Evolutionary conservation across 1,140 invertebrate genomes (phyloP), one percentile per base, ranked within the genome.

Genomic region (Polypedilum pembai): DNA sequence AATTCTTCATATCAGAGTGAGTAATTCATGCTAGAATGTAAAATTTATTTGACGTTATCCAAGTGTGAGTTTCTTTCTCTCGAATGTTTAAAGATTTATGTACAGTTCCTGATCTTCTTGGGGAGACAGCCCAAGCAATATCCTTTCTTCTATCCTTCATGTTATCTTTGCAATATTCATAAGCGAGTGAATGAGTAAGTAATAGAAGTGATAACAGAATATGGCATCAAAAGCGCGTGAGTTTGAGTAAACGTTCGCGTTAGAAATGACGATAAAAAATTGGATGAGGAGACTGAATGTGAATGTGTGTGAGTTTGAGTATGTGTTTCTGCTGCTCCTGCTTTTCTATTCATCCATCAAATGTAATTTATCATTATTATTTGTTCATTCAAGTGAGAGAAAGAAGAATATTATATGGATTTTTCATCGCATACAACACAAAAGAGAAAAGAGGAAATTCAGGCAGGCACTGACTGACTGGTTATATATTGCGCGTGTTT

Each of bases 321-420:
- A 3, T 45, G 8, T 56, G 15, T 56, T 69, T 56, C 45, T 12
- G 5, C 5, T 56, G 45, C 45, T 56, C 45, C 12, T 45, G 41
- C 41, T 45, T n/a, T 56, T 33, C 24, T n/a, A 56, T 20, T 18
- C 65, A 69, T 69, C 65, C 65, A 69, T 69, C 65, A 69, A 69
- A 69, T 69, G 20, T 69, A 69, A 69, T 69, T 69, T 69, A 69
- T 69, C 65, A 69, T 69, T 69, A 69, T 69, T 69, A 69, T 69
- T 69, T 69, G 65, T 69, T 69, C 65, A 18, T 69, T 69, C 65
- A 69, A 69, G 65, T 69, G 65, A 20, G 65, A 69, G 20, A 18
- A n/a, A 69, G 20, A 56, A 56, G 12, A 12, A 56, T 56, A 5
- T 18, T 18, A 69, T 69, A 69, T 69, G 65, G 65, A 69, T 69